These are phyloP conservation scores for Spea multiplicata DNA, from an alignment of 2,113 vertebrate species.

Conservation along the genomic window DNA sequence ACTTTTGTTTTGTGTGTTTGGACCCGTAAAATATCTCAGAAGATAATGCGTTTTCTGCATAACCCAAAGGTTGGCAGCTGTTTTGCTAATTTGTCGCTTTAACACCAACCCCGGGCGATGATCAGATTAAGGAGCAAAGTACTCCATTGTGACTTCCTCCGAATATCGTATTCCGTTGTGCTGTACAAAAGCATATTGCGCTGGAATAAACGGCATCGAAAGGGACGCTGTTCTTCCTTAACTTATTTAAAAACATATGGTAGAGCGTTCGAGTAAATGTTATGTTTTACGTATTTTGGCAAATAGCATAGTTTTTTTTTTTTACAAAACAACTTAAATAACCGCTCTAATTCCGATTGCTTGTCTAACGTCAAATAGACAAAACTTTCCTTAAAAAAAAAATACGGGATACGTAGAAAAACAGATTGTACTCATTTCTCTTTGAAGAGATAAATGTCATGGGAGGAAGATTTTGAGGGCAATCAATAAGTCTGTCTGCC, in stretches of 20 bases:
- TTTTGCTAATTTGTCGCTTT: constrained; percentile 35
- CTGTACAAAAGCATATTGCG: constrained; percentile 10
- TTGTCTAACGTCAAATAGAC: too few species aligned
- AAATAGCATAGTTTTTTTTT: too few species aligned
- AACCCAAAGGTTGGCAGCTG: constrained; percentile 33
- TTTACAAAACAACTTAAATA: too few species aligned
- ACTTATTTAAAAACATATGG: constrained; percentile 35
- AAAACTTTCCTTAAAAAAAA: too few species aligned
- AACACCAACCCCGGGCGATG: constrained; percentile 19
- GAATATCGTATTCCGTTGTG: constrained; percentile 12
- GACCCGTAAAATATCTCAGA: not conserved
- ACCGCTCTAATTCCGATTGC: too few species aligned
- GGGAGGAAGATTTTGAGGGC: too few species aligned
- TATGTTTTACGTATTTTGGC: constrained; percentile 10
- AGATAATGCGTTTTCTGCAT: constrained; percentile 34
- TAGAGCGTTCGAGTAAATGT: constrained; percentile 10
- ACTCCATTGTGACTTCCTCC: constrained; percentile 18
- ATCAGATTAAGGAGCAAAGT: constrained; percentile 21
- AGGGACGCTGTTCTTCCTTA: constrained; percentile 3
- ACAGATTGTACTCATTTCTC: too few species aligned
- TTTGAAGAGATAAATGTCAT: too few species aligned
- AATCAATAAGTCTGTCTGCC: too few species aligned
- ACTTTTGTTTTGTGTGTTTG: constrained; percentile 8
- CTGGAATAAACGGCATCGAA: constrained; percentile 13
- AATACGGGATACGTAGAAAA: too few species aligned